Percentiles rank a stretch among this genome's conserved stretches.
Conservation (phyloP, 2,113 vertebrate species). For the Parus major region DNA sequence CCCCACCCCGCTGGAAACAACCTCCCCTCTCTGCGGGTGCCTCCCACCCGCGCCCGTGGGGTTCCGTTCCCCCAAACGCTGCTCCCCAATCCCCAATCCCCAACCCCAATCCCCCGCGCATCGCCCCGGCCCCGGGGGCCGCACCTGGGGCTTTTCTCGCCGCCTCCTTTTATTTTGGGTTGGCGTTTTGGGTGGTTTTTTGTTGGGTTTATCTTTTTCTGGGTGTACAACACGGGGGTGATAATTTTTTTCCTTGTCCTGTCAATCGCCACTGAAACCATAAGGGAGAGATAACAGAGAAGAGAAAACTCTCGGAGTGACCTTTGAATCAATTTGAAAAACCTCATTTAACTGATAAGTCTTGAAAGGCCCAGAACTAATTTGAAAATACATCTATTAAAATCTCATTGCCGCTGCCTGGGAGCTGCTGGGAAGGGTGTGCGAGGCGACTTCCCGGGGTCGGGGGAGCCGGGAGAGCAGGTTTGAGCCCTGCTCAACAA, state of each 20-base stretch:
- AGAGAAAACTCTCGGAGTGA: constrained; percentile 58
- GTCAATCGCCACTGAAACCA: constrained; percentile 50
- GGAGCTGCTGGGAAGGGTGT: constrained; percentile 18
- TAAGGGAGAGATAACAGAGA: constrained; percentile 61
- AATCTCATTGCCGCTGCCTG: constrained; percentile 68
- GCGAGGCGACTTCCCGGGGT: constrained; percentile 25
- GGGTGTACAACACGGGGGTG: neutral
- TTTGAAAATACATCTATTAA: constrained; percentile 77
- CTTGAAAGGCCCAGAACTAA: constrained; percentile 75
- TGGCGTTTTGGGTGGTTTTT: neutral
- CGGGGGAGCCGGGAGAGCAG: constrained; percentile 11
- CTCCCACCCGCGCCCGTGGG: neutral
- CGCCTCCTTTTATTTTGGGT: neutral
- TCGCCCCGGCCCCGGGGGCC: too few relatives aligned
- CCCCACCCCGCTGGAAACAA: neutral
- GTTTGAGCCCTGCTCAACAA: constrained; percentile 52
- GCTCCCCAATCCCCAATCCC: neutral
- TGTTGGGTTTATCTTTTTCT: neutral
- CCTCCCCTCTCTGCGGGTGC: neutral
- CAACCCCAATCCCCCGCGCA: neutral
- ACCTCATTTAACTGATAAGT: constrained; percentile 75
- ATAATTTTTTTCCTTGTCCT: neutral
- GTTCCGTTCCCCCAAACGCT: neutral
- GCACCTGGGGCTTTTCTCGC: neutral
- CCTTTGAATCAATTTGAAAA: constrained; percentile 73